Percentiles rank a stretch among this genome's conserved stretches.
These are phyloP conservation scores for Thaumatotibia leucotreta DNA, from an alignment of 1,140 invertebrate genomes.

Conservation along the genomic window DNA sequence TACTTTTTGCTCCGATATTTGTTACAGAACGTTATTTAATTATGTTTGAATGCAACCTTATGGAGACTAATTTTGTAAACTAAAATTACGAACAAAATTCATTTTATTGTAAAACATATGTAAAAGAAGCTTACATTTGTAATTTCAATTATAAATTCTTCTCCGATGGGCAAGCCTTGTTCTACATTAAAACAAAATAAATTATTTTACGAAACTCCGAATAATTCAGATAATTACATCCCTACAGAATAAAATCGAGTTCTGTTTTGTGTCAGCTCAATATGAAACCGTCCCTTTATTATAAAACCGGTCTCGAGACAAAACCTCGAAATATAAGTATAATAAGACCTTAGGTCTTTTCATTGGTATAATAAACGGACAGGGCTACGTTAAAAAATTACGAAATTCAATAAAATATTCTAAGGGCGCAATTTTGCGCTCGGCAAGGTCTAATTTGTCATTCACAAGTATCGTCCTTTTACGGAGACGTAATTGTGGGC, in stretches of 20 bases:
- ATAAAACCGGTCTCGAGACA: background rate
- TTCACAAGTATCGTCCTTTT: constrained; percentile 48
- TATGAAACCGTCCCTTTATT: background rate
- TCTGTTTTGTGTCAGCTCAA: background rate
- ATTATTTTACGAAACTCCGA: too few relatives aligned
- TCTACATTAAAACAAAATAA: too few relatives aligned
- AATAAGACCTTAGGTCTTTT: background rate
- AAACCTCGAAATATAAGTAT: background rate
- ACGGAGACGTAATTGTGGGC: constrained; percentile 9
- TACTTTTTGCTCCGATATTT: too few relatives aligned
- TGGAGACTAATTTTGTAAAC: too few relatives aligned
- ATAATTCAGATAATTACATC: background rate
- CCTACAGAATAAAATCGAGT: background rate
- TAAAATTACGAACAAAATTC: too few relatives aligned
- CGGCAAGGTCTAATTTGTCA: constrained; percentile 53
- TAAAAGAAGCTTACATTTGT: too few relatives aligned
- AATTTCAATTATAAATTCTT: too few relatives aligned
- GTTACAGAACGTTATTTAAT: too few relatives aligned
- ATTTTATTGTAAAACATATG: too few relatives aligned
- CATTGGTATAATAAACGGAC: background rate
- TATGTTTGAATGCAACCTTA: too few relatives aligned
- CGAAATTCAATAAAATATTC: constrained; percentile 43
- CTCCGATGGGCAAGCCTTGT: too few relatives aligned
- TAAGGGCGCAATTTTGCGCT: constrained; percentile 41
- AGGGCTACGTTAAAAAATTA: constrained; percentile 24